Conservation (phyloP, 2,888 invertebrate species). For the Spodoptera picta region DNA sequence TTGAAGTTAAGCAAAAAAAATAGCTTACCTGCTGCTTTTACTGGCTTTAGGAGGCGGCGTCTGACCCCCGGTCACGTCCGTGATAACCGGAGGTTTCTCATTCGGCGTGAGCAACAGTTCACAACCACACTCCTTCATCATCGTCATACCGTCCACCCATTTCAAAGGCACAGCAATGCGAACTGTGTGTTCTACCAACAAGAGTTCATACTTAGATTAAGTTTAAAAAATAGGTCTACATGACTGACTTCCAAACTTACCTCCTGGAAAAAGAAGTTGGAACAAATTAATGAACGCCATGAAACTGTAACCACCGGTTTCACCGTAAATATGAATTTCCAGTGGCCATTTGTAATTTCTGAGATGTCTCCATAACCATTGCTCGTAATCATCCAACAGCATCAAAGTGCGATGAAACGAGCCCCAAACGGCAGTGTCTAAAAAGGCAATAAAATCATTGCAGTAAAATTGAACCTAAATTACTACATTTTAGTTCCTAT, state of each 20-base stretch:
- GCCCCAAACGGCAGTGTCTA: constrained; percentile 75
- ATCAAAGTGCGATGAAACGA: constrained; percentile 81
- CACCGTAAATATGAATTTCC: constrained; percentile 73
- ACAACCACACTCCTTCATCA: constrained; percentile 72
- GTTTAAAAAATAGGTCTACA: background rate
- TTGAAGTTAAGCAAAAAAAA: background rate
- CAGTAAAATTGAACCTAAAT: too few species aligned
- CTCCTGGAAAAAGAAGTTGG: constrained; percentile 79
- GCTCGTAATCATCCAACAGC: constrained; percentile 58
- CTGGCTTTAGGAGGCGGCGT: constrained; percentile 51
- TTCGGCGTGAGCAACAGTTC: constrained; percentile 65
- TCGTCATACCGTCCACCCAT: constrained; percentile 69
- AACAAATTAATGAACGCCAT: constrained; percentile 79
- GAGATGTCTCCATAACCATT: constrained; percentile 66
- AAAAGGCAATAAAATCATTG: constrained; percentile 4
- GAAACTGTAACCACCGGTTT: constrained; percentile 67
- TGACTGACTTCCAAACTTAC: constrained; percentile 54
- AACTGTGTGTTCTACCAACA: constrained; percentile 65
- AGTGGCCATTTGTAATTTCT: constrained; percentile 76
- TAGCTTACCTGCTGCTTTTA: constrained; percentile 54
- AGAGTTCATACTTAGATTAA: background rate
- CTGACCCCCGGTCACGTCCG: background rate
- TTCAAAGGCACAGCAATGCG: constrained; percentile 74
- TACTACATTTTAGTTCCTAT: too few species aligned
- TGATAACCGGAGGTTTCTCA: constrained; percentile 54